Evolutionary conservation across 1,140 invertebrate genomes (phyloP), one percentile per base, ranked within the genome.

Genomic region (Nylanderia fulva): DNA sequence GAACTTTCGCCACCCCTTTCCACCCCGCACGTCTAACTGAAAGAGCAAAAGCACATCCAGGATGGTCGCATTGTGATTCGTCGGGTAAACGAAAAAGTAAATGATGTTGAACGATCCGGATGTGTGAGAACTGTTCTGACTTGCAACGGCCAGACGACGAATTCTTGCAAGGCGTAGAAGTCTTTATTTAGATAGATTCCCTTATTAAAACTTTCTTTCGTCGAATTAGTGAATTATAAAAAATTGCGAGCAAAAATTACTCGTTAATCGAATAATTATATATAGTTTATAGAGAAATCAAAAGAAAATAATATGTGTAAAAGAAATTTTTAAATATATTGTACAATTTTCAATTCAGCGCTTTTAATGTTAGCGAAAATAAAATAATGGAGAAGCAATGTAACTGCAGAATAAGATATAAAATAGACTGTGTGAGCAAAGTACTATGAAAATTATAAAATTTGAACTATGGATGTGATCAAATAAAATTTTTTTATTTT

Each of bases 21-120:
- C 15, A 60, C 39, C 56, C 48, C 42, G 36, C 6, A n/a, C 52
- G 27, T 42, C 54, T 45, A 66, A n/a, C 42, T 36, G 56, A 87
- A 71, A 83, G 85, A 60, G 58, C 33, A 69, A 74, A 75, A 68
- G 85, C 60, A 48, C 71, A 74, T 29, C 56, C 39, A 71, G 66
- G 42, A 72, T 45, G 52, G 77, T 69, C 84, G 63, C 48, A 21
- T 79, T 52, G 74, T 66, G 76, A 85, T 85, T 80, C 63, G 61
- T 66, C 48, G 75, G 9, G 77, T 52, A 85, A 79, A 85, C 54
- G 64, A 39, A 56, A 82, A 24, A 54, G 80, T 77, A 86, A 88
- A 88, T 69, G 63, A 80, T 71, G 63, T 74, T 56, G 66, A 69
- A 71, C 29, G 29, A 84, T 18, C 54, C 13, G 45, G 56, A 72